Base-by-base conservation (phyloP, 2,113 vertebrate genomes). In the Leptocoma aspasia region DNA sequence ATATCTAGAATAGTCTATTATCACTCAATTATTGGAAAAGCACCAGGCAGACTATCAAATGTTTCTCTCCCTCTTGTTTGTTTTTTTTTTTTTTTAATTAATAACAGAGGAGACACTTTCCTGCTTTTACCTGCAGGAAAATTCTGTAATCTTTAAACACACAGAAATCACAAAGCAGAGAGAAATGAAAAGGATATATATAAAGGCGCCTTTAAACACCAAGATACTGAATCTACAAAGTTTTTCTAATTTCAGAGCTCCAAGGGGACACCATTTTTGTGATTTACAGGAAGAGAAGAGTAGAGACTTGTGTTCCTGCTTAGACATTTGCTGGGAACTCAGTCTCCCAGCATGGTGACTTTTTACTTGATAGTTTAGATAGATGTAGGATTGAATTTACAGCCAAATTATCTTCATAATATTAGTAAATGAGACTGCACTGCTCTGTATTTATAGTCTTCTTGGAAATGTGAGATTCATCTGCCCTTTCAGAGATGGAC, bases 391-490 rank as follows among this genome's bases (percentile, higher is more conserved):
- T 93, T 96, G 59, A 93, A 96, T 96, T 94, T 94, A 92, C 42
- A 83, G 79, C 59, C 86, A 89, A 96, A 93, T 94, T 83, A 73
- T 28, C 63, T 93, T 42, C n/a, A 65, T 80, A 90, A 83, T 70
- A 81, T 73, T 80, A 94, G 91, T 50, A 93, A 94, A 95, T 66
- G 89, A 92, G 90, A 70, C 15, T 77, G 71, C 66, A 47, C 79
- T 81, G 82, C 47, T 83, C 85, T 90, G 13, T 80, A 90, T 80
- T 95, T 95, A 88, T 80, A 92, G 86, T 63, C 86, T 89, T 92
- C 88, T 95, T 92, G 91, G 90, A 97, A 97, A 96, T 23, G 64
- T 20, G 79, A 94, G 71, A 86, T 83, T 89, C 64, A 63, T 77
- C 54, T 90, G 76, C 54, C 54, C 71, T 96, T 94, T 92, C 45